phyloP scores from a whole-genome alignment of 2,888 invertebrate species.

The Colletes collaris region DNA sequence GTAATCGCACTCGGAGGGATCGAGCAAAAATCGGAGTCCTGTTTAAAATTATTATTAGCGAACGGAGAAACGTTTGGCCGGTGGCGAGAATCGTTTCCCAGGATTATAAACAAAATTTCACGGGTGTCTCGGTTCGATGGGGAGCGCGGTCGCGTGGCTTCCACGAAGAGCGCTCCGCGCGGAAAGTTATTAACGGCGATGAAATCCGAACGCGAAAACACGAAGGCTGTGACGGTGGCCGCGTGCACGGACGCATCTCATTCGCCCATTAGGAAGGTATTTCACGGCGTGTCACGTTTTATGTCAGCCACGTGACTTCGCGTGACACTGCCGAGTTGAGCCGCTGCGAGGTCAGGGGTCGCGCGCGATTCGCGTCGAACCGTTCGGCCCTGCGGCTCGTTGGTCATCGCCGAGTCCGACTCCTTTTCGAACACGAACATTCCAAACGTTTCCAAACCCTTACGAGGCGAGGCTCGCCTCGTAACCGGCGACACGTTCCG shows the following conservation, averaged over 20 bases:
- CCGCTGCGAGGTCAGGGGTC: slow-evolving; percentile 72
- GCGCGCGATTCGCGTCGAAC: slow-evolving; percentile 73
- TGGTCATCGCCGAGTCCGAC: slow-evolving; percentile 57
- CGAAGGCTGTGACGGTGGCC: slow-evolving; percentile 61
- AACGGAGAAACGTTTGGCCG: not conserved
- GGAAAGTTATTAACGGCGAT: slow-evolving; percentile 50
- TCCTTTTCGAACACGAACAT: slow-evolving; percentile 55
- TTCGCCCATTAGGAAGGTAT: slow-evolving; percentile 79
- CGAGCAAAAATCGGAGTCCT: no score
- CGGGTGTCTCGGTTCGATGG: not conserved
- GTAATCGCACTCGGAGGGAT: no score
- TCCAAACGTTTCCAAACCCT: slow-evolving; percentile 23
- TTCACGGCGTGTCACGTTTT: slow-evolving; percentile 81
- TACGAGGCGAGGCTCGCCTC: not conserved
- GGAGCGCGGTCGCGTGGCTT: not conserved
- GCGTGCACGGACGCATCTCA: slow-evolving; percentile 72
- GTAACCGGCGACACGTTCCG: not conserved
- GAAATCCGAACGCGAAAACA: slow-evolving; percentile 36
- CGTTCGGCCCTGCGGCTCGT: slow-evolving; percentile 52
- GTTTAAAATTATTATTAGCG: not conserved
- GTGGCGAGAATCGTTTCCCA: not conserved
- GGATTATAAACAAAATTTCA: slow-evolving; percentile 13
- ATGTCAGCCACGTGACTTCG: slow-evolving; percentile 80
- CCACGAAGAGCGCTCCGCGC: slow-evolving; percentile 31
- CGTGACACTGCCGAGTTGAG: slow-evolving; percentile 73